Evolutionary conservation across 2,888 invertebrate species (phyloP), one percentile per base, ranked within the genome.

Genomic region (Pardosa pseudoannulata): DNA sequence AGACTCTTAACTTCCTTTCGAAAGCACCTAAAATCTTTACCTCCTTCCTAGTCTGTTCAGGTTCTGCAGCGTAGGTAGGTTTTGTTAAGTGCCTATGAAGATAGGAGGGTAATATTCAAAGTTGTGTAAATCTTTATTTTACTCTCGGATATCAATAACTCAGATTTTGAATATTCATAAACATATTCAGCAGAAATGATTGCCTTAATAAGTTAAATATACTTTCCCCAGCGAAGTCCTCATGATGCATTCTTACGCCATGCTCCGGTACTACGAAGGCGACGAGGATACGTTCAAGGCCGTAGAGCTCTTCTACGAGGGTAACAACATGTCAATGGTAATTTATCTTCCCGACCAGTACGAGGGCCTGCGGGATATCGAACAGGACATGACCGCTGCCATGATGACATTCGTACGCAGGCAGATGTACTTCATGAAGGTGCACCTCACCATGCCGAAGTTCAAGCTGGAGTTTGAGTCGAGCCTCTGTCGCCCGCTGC

Each of bases 241-340:
- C 2, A 65, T 31, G 65, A 65, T 65, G 65, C 65, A 65, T 29
- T 1, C n/a, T 29, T 65, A 11, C 3, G 1, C 28, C 7, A 29
- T 1, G 1, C 2, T 29, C 6, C 65, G 65, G 13, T 29, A 65
- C n/a, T 29, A n/a, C 13, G 65, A 65, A 13, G 13, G 13, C 7
- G 29, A 31, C 2, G 64, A 28, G 2, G 31, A 41, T 11, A 28
- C 6, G 0, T 73, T 39, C 5, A 27, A 5, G 7, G 70, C 70
- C 13, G 27, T 70, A 1, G 70, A 70, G 27, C 31, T 74, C 11
- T 11, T 23, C 23, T 74, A 74, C 36, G 36, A 62, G 23, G 74
- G 74, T 1, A 23, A 19, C 2, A 11, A 62, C 19, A 36, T 36
- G 1, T 31, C 31, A 31, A 74, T 74, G 74, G 7, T 74, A 1